Conservation (phyloP, 2,113 vertebrate species). For the Clarias gariepinus region DNA sequence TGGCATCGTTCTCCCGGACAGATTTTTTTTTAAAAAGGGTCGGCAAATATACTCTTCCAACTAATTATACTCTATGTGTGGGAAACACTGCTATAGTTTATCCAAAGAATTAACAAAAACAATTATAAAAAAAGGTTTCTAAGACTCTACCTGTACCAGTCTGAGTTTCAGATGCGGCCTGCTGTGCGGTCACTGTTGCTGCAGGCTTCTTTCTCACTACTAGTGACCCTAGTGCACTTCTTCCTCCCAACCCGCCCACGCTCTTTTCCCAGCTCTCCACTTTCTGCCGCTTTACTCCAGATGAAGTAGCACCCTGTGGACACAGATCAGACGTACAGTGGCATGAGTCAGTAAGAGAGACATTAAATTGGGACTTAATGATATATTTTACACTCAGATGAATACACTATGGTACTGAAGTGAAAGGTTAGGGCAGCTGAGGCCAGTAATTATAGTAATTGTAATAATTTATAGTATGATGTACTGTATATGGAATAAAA, state of each 20-base stretch:
- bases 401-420: neutral
- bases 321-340: neutral
- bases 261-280: slow-evolving; percentile 80
- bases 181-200: slow-evolving; percentile 23
- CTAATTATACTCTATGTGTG: too few relatives aligned
- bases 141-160: slow-evolving; percentile 50
- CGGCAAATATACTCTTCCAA: too few relatives aligned
- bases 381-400: neutral
- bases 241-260: slow-evolving; percentile 70
- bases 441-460: too few relatives aligned
- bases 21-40: too few relatives aligned
- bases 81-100: too few relatives aligned
- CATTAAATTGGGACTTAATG: neutral
- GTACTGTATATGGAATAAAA: neutral
- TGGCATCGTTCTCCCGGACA: too few relatives aligned
- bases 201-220: slow-evolving; percentile 76
- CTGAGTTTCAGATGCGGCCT: slow-evolving; percentile 41
- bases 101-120: too few relatives aligned
- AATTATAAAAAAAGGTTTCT: neutral
- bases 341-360: neutral
- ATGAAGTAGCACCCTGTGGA: slow-evolving; percentile 54
- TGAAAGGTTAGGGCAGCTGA: neutral
- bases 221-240: slow-evolving; percentile 68
- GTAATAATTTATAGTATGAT: too few relatives aligned
- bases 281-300: slow-evolving; percentile 73